Percentiles rank a stretch among this genome's conserved stretches.
Evolutionary conservation across 1,140 invertebrate genomes (phyloP).

Genomic region (Leucophenga varia): DNA sequence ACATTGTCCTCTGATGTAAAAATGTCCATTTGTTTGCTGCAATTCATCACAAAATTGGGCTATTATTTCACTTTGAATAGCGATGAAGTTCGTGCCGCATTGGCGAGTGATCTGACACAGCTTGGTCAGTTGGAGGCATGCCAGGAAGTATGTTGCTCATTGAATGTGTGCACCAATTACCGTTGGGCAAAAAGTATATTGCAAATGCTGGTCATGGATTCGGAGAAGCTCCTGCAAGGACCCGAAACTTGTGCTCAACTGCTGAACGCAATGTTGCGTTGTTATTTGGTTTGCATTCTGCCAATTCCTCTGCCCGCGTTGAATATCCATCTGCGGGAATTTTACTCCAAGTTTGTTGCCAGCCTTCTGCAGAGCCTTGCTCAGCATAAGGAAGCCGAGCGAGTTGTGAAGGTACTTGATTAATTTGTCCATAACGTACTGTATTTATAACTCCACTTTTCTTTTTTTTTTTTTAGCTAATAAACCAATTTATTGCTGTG

Average conservation of each 20-base stretch:
- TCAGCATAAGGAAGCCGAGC: conserved; percentile 8
- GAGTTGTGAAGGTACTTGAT: conserved; percentile 21
- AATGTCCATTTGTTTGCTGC: conserved; percentile 26
- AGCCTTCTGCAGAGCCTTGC: conserved; percentile 23
- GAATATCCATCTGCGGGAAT: conserved; percentile 23
- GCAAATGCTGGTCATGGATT: conserved; percentile 36
- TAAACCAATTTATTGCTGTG: conserved; percentile 20
- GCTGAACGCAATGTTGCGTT: conserved; percentile 23
- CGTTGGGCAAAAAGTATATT: conserved; percentile 37
- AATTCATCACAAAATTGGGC: conserved; percentile 28
- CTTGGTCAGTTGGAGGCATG: conserved; percentile 12
- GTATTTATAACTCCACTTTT: too few species aligned
- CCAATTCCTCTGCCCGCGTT: conserved; percentile 31
- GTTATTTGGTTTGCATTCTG: conserved; percentile 34
- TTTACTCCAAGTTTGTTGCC: conserved; percentile 33
- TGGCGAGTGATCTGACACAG: conserved; percentile 20
- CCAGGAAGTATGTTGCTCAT: conserved; percentile 15
- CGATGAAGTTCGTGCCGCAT: conserved; percentile 12
- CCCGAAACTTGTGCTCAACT: conserved; percentile 13
- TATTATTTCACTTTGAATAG: conserved; percentile 36
- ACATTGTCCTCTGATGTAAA: conserved; percentile 17
- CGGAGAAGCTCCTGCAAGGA: conserved; percentile 29
- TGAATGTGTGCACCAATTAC: conserved; percentile 30
- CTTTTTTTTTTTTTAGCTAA: conserved; percentile 18
- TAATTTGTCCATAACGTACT: too few species aligned